These are phyloP conservation scores for Sepioteuthis lessoniana DNA, from an alignment of 2,888 invertebrate species.

Conservation along the genomic window DNA sequence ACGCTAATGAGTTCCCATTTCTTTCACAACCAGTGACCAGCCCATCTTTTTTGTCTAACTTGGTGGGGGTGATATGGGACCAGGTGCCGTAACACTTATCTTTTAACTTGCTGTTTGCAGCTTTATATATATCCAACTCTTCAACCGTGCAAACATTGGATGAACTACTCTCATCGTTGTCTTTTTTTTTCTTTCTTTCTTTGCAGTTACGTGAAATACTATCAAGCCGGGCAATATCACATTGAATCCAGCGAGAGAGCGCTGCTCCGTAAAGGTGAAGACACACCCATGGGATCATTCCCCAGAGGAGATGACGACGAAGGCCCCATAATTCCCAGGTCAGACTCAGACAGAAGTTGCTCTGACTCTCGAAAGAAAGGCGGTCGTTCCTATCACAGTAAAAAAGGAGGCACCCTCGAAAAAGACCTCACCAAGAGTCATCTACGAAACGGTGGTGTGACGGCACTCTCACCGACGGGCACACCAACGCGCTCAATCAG, in stretches of 20 bases:
- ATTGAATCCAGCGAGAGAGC: conserved; percentile 55
- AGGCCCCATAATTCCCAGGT: conserved; percentile 45
- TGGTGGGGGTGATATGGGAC: too few species aligned
- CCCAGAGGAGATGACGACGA: conserved; percentile 40
- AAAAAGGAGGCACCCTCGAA: neutral
- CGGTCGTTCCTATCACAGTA: neutral
- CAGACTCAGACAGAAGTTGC: conserved; percentile 52
- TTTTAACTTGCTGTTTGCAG: too few species aligned
- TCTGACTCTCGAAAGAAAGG: conserved; percentile 42
- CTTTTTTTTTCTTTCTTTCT: neutral
- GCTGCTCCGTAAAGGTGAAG: conserved; percentile 53
- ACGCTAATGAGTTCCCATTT: too few species aligned
- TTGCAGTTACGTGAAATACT: conserved; percentile 55
- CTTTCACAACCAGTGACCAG: too few species aligned
- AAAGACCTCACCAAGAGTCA: conserved; percentile 25
- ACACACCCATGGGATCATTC: conserved; percentile 53
- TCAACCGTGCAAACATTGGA: too few species aligned
- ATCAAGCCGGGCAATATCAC: conserved; percentile 49
- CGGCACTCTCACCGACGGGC: neutral
- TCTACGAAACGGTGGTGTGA: conserved; percentile 42
- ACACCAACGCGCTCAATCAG: conserved; percentile 19
- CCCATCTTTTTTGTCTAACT: too few species aligned
- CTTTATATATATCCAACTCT: too few species aligned
- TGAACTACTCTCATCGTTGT: too few species aligned
- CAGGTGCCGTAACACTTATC: too few species aligned